Percentiles rank a stretch among this genome's conserved stretches.
Evolutionary conservation across 2,113 vertebrate species (phyloP).

Genomic region (Phalacrocorax brasilianus): DNA sequence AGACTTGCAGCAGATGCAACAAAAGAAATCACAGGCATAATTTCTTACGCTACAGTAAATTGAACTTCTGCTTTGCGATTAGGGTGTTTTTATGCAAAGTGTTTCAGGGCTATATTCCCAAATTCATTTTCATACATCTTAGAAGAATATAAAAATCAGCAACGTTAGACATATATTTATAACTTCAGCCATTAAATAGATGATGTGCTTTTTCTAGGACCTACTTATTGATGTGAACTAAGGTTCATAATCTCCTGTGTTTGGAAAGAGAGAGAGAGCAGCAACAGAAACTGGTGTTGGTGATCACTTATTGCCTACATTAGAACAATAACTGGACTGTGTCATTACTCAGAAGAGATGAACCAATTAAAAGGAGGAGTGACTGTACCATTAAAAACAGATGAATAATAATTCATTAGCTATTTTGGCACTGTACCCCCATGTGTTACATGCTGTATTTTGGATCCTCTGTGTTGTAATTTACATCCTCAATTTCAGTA

Average conservation of each 20-base stretch:
- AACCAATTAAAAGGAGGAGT: slow-evolving; percentile 5
- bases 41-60: background rate
- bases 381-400: slow-evolving; percentile 17
- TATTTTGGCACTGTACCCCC: background rate
- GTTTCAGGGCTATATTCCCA: background rate
- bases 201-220: background rate
- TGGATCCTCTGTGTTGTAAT: background rate
- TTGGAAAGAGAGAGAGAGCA: background rate
- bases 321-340: slow-evolving; percentile 4
- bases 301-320: background rate
- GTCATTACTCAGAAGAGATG: background rate
- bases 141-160: background rate
- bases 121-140: background rate
- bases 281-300: background rate
- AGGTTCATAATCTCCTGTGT: background rate
- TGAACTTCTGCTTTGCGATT: background rate
- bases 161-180: background rate
- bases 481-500: background rate
- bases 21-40: background rate
- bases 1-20: background rate
- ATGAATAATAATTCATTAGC: background rate
- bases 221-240: background rate
- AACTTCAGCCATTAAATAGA: background rate
- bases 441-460: background rate
- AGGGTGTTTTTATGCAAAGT: background rate